These are phyloP conservation scores for Palythoa grandis DNA, from an alignment of 92 coral and sea anemone species.

Conservation along the genomic window DNA sequence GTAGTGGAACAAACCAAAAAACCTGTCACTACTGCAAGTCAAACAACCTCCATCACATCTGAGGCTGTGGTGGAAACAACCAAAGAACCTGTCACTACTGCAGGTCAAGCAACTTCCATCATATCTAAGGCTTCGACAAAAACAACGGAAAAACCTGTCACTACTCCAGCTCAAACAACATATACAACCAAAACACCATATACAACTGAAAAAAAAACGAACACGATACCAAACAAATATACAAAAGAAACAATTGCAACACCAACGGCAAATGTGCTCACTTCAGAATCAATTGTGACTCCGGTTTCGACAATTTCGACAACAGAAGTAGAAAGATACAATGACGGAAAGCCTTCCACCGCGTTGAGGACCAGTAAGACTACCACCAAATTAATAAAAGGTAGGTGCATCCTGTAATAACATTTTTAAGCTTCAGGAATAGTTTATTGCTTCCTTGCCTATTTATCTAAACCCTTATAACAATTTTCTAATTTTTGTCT, in stretches of 20 bases:
- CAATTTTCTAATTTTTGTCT: too few relatives aligned
- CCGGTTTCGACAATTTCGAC: conserved; percentile 10
- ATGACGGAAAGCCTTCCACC: too few relatives aligned
- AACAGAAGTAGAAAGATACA: neutral
- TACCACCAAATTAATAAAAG: too few relatives aligned
- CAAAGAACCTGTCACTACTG: neutral
- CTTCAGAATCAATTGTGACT: conserved; percentile 25
- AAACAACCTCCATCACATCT: neutral
- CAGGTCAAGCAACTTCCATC: neutral
- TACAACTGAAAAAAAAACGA: neutral
- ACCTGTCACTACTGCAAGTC: neutral
- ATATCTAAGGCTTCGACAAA: neutral
- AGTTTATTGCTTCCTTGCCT: neutral
- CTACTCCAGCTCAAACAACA: neutral
- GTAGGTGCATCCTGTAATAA: too few relatives aligned
- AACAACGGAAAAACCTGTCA: neutral
- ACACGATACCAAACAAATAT: too few relatives aligned
- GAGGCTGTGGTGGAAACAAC: neutral
- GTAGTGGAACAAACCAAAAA: neutral
- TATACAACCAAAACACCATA: neutral
- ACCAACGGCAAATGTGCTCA: neutral
- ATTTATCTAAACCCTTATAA: too few relatives aligned
- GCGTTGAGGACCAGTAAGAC: too few relatives aligned
- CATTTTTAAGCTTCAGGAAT: neutral
- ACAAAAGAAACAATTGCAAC: too few relatives aligned